These are phyloP conservation scores for Agapornis roseicollis DNA, from an alignment of 2,113 vertebrate species.

Conservation along the genomic window DNA sequence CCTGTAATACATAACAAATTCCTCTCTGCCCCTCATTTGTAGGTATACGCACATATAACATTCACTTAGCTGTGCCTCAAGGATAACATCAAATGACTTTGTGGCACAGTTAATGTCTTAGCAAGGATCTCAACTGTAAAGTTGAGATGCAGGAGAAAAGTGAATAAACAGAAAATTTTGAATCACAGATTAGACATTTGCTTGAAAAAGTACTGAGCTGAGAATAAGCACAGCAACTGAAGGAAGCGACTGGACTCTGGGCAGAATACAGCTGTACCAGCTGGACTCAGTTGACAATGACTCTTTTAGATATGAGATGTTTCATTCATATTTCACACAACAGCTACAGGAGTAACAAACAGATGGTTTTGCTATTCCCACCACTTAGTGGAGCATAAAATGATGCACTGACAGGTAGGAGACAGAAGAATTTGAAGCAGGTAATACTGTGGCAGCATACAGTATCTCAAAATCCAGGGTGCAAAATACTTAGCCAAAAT, in stretches of 20 bases:
- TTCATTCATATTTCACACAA: conserved; percentile 64
- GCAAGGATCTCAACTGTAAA: neutral
- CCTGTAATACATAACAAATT: neutral
- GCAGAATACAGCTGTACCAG: conserved; percentile 10
- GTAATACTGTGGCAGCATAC: neutral
- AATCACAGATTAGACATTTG: neutral
- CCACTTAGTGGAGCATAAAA: conserved; percentile 65
- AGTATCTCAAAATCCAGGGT: conserved; percentile 1
- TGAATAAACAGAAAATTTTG: neutral
- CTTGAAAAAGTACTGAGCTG: neutral
- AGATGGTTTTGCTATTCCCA: conserved; percentile 62
- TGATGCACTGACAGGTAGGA: conserved; percentile 63
- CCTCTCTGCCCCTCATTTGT: neutral
- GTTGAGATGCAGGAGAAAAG: neutral
- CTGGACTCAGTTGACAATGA: conserved; percentile 39
- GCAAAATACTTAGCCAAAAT: neutral
- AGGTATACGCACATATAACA: neutral
- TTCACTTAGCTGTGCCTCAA: neutral
- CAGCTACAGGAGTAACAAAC: conserved; percentile 60
- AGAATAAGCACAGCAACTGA: neutral
- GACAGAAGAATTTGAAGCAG: conserved; percentile 14
- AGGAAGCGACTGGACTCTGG: neutral
- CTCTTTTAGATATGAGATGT: conserved; percentile 49
- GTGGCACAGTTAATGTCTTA: neutral
- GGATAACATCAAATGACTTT: neutral